Conservation (phyloP, 2,888 invertebrate genomes). For the Tipula confusa region DNA sequence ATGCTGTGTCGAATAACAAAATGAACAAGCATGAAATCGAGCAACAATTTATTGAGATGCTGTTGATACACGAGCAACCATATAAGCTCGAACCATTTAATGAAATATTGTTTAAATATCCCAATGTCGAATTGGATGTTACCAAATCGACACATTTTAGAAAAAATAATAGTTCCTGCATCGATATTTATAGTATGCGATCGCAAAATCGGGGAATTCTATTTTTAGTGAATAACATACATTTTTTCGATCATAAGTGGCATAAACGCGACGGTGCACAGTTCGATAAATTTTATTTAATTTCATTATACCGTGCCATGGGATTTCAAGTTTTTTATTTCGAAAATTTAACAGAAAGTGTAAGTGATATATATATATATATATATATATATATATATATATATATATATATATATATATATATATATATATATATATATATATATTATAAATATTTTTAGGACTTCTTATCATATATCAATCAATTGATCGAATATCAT, state of each 20-base stretch:
- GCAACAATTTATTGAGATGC: not conserved
- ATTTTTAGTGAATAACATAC: not conserved
- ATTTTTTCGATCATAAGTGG: not conserved
- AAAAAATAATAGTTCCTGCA: not conserved
- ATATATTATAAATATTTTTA: not conserved
- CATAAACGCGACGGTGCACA: not conserved
- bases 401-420: too few relatives aligned
- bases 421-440: too few relatives aligned
- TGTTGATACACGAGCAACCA: not conserved
- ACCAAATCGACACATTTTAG: not conserved
- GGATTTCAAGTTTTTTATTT: conserved; percentile 4
- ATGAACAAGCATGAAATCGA: not conserved
- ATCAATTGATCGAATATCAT: not conserved
- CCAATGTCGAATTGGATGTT: not conserved
- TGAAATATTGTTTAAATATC: not conserved
- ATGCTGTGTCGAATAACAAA: not conserved
- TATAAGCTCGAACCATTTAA: not conserved
- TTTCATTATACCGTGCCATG: not conserved
- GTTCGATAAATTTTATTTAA: conserved; percentile 14
- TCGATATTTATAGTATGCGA: not conserved
- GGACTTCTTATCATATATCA: not conserved
- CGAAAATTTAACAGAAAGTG: not conserved
- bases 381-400: too few relatives aligned
- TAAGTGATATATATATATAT: too few relatives aligned
- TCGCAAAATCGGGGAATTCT: not conserved